phyloP scores from a whole-genome alignment of 2,113 vertebrate genomes.

The Ceyx cyanopectus region DNA sequence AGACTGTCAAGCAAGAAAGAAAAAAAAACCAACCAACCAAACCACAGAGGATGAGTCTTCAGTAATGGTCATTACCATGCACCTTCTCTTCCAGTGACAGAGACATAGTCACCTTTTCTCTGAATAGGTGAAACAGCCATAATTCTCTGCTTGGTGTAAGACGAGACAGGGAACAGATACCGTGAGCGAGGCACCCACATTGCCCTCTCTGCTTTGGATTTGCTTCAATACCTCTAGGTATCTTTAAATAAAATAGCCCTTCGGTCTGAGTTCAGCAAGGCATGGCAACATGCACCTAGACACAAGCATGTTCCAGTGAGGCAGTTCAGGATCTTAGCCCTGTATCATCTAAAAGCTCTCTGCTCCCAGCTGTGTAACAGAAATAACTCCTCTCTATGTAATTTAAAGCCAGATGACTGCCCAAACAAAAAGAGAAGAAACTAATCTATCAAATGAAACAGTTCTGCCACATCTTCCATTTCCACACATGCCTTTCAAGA shows the following conservation, averaged over 20 bases:
- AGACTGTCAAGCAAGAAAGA: not conserved
- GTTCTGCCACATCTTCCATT: not conserved
- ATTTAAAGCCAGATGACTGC: not conserved
- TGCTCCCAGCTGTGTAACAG: not conserved
- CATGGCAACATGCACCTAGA: not conserved
- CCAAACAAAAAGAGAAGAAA: not conserved
- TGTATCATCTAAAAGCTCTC: not conserved
- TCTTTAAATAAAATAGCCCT: not conserved
- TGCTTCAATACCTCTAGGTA: not conserved
- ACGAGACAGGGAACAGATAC: not conserved
- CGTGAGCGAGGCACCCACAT: accelerated
- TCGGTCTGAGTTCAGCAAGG: not conserved
- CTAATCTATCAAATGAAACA: not conserved
- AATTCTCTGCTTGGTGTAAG: not conserved
- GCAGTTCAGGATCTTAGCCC: not conserved
- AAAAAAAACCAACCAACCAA: not conserved
- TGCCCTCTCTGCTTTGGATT: not conserved
- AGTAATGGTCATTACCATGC: not conserved
- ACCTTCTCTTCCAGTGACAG: not conserved
- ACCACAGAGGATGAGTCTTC: not conserved
- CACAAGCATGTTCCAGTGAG: not conserved
- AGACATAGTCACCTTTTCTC: not conserved
- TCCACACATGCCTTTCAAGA: not conserved
- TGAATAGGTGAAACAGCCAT: not conserved
- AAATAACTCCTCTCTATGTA: not conserved